These are phyloP conservation scores for Cetoscarus ocellatus DNA, from an alignment of 2,797 vertebrate species.

Conservation along the genomic window DNA sequence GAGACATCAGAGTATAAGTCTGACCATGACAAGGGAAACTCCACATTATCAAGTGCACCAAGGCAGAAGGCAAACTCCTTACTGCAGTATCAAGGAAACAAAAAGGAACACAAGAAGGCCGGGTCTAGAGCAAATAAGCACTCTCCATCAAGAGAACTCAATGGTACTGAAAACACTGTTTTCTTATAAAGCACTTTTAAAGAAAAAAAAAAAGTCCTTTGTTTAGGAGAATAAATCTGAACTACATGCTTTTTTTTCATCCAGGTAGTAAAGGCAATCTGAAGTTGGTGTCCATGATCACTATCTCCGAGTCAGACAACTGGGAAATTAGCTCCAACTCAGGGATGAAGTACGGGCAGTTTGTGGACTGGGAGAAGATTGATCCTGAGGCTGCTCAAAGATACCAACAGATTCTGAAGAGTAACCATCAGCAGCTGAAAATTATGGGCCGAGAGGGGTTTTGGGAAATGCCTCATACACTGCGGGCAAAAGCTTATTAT, in stretches of 20 bases:
- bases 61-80: constrained; percentile 41
- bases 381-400: constrained; percentile 66
- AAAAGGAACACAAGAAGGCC: constrained; percentile 65
- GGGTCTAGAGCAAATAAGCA: constrained; percentile 66
- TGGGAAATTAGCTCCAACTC: constrained; percentile 83
- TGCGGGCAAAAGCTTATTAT: constrained; percentile 88
- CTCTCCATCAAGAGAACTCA: constrained; percentile 59
- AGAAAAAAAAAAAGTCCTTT: neutral
- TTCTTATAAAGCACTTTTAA: neutral
- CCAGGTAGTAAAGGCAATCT: constrained; percentile 70
- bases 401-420: constrained; percentile 74
- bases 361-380: constrained; percentile 90
- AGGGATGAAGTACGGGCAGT: constrained; percentile 85
- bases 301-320: constrained; percentile 83
- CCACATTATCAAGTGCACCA: constrained; percentile 32
- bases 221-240: neutral
- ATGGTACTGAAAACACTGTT: constrained; percentile 60
- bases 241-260: neutral
- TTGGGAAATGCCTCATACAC: constrained; percentile 83
- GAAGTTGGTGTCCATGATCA: constrained; percentile 79
- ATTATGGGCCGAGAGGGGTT: constrained; percentile 86
- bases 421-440: constrained; percentile 83
- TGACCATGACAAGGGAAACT: neutral
- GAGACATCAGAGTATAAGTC: constrained; percentile 63
- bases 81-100: constrained; percentile 37